Conservation (phyloP, 2,888 invertebrate species). For the Brachynemurus nebulosus region DNA sequence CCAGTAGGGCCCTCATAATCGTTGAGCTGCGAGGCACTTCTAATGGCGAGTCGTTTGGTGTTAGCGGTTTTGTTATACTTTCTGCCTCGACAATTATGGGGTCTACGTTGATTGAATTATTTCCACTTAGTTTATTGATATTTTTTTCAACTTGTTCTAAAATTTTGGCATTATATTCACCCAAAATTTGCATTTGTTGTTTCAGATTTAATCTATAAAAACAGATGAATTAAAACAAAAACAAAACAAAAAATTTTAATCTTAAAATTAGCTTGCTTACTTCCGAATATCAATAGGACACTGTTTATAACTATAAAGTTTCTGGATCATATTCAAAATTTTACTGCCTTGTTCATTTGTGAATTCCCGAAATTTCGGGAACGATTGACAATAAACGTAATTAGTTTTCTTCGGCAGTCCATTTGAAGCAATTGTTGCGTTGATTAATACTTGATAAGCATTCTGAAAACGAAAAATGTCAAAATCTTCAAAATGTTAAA, state of each 20-base stretch:
- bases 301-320: constrained; percentile 39
- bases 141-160: background rate
- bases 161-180: background rate
- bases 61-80: constrained; percentile 11
- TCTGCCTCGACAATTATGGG: background rate
- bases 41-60: constrained; percentile 13
- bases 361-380: constrained; percentile 54
- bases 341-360: constrained; percentile 48
- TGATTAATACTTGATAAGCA: constrained; percentile 49
- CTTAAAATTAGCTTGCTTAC: too few relatives aligned
- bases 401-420: constrained; percentile 55
- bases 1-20: constrained; percentile 45
- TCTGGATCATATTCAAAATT: constrained; percentile 44
- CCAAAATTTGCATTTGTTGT: background rate
- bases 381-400: constrained; percentile 62
- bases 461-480: too few relatives aligned
- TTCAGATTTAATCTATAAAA: background rate
- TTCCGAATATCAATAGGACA: constrained; percentile 40
- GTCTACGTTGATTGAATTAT: background rate
- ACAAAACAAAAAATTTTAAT: background rate
- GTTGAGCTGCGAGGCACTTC: constrained; percentile 14
- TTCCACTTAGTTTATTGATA: background rate
- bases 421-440: constrained; percentile 57
- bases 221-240: background rate
- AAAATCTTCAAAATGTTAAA: too few relatives aligned